Percentiles rank a stretch among this genome's conserved stretches.
These are phyloP conservation scores for Noturus placidus DNA, from an alignment of 2,113 vertebrate genomes.

Conservation along the genomic window DNA sequence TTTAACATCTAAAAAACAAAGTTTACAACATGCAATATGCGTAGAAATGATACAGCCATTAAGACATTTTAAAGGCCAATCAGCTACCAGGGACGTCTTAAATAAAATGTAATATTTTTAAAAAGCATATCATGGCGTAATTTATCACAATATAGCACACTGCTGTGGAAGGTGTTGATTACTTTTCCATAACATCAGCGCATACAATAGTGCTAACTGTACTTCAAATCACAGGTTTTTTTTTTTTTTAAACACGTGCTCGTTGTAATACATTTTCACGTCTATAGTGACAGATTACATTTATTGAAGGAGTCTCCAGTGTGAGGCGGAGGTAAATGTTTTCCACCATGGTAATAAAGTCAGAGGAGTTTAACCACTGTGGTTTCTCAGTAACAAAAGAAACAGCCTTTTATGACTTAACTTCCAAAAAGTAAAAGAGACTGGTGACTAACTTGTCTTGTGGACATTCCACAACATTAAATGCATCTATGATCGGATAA, in stretches of 20 bases:
- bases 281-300: not conserved
- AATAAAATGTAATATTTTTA: no score
- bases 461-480: no score
- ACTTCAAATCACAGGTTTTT: not conserved
- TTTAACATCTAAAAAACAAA: not conserved
- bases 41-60: not conserved
- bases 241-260: not conserved
- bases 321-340: not conserved
- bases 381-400: not conserved
- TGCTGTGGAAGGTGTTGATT: not conserved
- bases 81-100: not conserved
- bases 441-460: no score
- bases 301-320: not conserved
- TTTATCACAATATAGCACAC: not conserved
- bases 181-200: not conserved
- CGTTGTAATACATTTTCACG: not conserved
- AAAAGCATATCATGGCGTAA: not conserved
- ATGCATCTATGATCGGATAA: not conserved
- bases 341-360: not conserved
- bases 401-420: not conserved
- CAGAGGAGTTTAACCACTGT: not conserved
- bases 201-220: not conserved
- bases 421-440: no score
- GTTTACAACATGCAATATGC: not conserved
- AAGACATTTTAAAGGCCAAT: not conserved